Evolutionary conservation across 2,113 vertebrate species (phyloP), one percentile per base, ranked within the genome.

Genomic region (Tringa solitaria): DNA sequence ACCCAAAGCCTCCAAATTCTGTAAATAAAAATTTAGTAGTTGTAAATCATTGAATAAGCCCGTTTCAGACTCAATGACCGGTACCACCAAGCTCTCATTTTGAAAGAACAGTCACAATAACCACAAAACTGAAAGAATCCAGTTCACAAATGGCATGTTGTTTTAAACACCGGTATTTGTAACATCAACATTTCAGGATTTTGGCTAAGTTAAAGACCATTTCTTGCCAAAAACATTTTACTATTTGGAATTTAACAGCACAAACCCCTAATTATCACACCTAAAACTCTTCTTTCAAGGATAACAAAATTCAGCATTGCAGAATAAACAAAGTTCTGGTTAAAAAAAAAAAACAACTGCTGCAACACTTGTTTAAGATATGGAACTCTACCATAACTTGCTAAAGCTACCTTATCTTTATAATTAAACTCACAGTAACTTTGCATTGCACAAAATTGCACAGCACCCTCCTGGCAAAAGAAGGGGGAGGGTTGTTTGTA

Each of bases 1-100:
- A 99, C 23, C 99, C 99, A 98, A 99, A 99, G 56, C 99, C 99
- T 96, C 99, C 99, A 97, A 99, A 99, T 91, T 99, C 99, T 99
- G 93, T 28, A 93, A 96, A 88, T 17, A 95, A 79, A 9, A 48
- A 84, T 35, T 27, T 3, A 51, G 33, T 7, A 81, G 48, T 18
- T 54, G 46, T 39, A 60, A 90, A 35, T 27, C 61, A 33, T 0
- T 32, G 53, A 89, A 39, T 0, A 24, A 59, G 21, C 1, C 21
- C 18, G 8, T 32, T 93, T 69, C 21, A 91, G 59, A 24, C 12
- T 28, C 28, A 46, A 12, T 4, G 11, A 14, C 13, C 30, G 64
- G 33, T 64, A 57, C 13, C 20, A 11, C 5, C 45, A 35, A 79
- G 60, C 19, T 48, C 30, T 26, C 46, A 16, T 41, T 63, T 33